These are phyloP conservation scores for Ploceus nigricollis DNA, from an alignment of 2,113 vertebrate genomes.

Conservation along the genomic window DNA sequence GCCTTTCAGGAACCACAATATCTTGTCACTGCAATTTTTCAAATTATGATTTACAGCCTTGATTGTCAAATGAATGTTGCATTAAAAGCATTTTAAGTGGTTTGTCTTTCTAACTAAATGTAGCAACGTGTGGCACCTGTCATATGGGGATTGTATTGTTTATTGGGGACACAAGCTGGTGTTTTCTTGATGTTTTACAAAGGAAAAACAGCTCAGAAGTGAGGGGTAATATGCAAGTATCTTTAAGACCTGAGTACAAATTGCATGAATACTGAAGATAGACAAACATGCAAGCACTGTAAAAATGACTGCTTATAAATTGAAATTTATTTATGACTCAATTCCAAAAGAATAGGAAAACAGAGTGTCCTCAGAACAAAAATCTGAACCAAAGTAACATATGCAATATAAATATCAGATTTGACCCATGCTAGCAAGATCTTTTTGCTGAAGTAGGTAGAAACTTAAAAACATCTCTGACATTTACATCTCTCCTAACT, in stretches of 20 bases:
- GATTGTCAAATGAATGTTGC: background rate
- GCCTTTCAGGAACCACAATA: background rate
- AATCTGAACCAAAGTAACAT: background rate
- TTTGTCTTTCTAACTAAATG: background rate
- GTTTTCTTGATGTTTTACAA: constrained; percentile 11
- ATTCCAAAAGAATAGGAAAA: background rate
- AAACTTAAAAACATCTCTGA: background rate
- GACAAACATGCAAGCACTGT: background rate
- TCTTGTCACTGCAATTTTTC: background rate
- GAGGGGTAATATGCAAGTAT: background rate
- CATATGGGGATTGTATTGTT: background rate
- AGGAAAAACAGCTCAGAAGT: background rate
- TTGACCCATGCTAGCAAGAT: background rate
- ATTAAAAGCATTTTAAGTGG: background rate
- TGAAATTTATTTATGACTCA: background rate
- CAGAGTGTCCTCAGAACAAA: background rate
- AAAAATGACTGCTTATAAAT: background rate
- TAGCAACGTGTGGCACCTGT: background rate
- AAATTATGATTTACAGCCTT: background rate
- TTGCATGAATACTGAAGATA: background rate
- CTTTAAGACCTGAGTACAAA: background rate
- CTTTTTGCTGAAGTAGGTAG: background rate
- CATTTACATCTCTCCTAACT: background rate
- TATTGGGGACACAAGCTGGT: background rate
- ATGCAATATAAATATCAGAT: background rate